phyloP scores from a whole-genome alignment of 2,113 vertebrate species.

The Paradoxurus hermaphroditus region DNA sequence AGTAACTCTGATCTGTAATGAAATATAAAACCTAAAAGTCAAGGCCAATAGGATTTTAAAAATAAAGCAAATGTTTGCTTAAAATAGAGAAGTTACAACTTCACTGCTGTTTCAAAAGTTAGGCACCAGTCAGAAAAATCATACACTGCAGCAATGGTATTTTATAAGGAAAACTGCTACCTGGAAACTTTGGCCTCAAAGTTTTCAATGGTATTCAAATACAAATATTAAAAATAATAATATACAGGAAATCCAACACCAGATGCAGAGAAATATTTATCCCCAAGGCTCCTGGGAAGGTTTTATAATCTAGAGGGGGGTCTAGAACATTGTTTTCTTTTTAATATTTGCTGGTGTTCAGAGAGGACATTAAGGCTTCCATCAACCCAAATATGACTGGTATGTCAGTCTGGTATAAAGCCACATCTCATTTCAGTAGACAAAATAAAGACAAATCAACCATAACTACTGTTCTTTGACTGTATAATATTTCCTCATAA shows the following conservation, averaged over 20 bases:
- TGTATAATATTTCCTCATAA: not conserved
- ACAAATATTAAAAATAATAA: slow-evolving; percentile 7
- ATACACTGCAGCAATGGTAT: not conserved
- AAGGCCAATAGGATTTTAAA: not conserved
- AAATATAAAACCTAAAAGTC: not conserved
- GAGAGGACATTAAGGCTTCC: not conserved
- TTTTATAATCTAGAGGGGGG: not conserved
- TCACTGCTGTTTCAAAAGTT: slow-evolving; percentile 1
- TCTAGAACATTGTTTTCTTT: not conserved
- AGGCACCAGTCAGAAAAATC: not conserved
- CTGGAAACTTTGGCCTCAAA: not conserved
- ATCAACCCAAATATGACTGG: no score
- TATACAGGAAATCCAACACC: not conserved
- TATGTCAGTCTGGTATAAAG: not conserved
- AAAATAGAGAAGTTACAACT: not conserved
- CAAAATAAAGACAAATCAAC: not conserved
- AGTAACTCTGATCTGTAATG: not conserved
- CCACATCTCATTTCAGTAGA: not conserved
- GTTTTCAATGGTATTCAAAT: not conserved
- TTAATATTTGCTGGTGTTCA: not conserved
- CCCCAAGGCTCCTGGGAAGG: not conserved
- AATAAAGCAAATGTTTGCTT: slow-evolving; percentile 19
- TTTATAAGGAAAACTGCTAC: not conserved
- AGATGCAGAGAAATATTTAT: not conserved
- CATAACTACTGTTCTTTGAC: not conserved